Percentiles rank a stretch among this genome's conserved stretches.
phyloP scores from a whole-genome alignment of 2,888 invertebrate genomes.

The Quadriops clusia region DNA sequence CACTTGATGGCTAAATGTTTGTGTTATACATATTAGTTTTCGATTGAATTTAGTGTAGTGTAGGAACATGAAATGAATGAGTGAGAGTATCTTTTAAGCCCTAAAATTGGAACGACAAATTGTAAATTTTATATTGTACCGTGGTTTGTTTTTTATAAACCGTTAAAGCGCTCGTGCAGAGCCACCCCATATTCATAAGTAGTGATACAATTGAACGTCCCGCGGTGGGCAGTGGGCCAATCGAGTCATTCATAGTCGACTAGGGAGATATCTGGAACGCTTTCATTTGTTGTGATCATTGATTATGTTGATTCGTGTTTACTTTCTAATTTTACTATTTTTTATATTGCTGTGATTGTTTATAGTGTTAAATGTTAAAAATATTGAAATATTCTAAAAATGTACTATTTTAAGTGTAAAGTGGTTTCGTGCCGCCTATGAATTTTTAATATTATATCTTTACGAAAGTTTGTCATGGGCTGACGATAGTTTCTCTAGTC shows the following conservation, averaged over 20 bases:
- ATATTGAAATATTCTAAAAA: slow-evolving; percentile 29
- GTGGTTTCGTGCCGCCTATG: too few relatives aligned
- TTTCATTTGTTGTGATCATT: slow-evolving; percentile 24
- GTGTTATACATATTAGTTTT: slow-evolving; percentile 19
- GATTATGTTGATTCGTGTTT: slow-evolving; percentile 18
- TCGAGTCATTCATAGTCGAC: slow-evolving; percentile 27
- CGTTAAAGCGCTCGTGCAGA: slow-evolving; percentile 22
- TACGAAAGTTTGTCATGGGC: too few relatives aligned
- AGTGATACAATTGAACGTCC: slow-evolving; percentile 21
- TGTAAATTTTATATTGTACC: slow-evolving; percentile 22
- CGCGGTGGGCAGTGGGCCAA: slow-evolving; percentile 29
- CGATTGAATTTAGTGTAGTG: slow-evolving; percentile 22
- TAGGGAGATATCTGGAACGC: slow-evolving; percentile 33
- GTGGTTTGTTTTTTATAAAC: slow-evolving; percentile 25
- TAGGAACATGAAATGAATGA: slow-evolving; percentile 21
- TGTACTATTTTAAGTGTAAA: slow-evolving; percentile 8
- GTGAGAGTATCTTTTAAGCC: slow-evolving; percentile 26
- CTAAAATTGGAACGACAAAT: slow-evolving; percentile 19
- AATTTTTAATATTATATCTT: too few relatives aligned
- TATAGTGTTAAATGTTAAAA: slow-evolving; percentile 30
- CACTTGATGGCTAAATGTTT: slow-evolving; percentile 34
- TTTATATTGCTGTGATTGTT: slow-evolving; percentile 34
- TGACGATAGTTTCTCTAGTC: slow-evolving; percentile 16
- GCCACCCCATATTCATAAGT: slow-evolving; percentile 24
- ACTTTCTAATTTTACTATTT: slow-evolving; percentile 27